Evolutionary conservation across 64 coral and sea anemone species (phyloP).

Genomic region (Montipora efflorescens): DNA sequence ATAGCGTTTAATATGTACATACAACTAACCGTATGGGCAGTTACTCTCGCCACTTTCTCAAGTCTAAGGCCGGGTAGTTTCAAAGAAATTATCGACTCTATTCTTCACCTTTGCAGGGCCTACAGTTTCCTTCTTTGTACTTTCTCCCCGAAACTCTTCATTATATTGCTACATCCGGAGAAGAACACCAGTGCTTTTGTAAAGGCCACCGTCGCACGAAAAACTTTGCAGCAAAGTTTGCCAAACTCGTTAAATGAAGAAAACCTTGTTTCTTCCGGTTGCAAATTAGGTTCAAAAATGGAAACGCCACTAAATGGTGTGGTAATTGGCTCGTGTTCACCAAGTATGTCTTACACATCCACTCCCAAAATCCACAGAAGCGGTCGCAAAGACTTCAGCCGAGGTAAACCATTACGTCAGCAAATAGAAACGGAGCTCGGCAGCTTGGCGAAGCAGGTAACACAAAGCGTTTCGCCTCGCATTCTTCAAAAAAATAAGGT

Average conservation of each 20-base stretch:
- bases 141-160: conserved; percentile 73
- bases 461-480: too few species aligned
- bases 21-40: conserved; percentile 52
- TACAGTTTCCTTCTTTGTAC: conserved; percentile 80
- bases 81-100: conserved; percentile 17
- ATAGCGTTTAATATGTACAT: conserved; percentile 88
- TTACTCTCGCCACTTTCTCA: conserved; percentile 50
- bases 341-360: too few species aligned
- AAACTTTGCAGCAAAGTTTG: conserved; percentile 50
- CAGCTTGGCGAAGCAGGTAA: too few species aligned
- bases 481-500: too few species aligned
- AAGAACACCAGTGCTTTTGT: conserved; percentile 85
- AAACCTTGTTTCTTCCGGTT: neutral
- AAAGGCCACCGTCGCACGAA: conserved; percentile 64
- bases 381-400: too few species aligned
- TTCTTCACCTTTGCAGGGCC: conserved; percentile 44
- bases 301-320: neutral
- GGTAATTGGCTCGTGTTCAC: too few species aligned
- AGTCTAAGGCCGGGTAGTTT: conserved; percentile 60
- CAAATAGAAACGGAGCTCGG: too few species aligned
- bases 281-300: neutral
- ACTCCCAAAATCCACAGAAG: too few species aligned
- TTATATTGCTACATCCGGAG: conserved; percentile 71
- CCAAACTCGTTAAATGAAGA: neutral
- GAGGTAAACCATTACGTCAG: too few species aligned